These are phyloP conservation scores for Phortica variegata DNA, from an alignment of 1,140 invertebrate genomes.

Conservation along the genomic window DNA sequence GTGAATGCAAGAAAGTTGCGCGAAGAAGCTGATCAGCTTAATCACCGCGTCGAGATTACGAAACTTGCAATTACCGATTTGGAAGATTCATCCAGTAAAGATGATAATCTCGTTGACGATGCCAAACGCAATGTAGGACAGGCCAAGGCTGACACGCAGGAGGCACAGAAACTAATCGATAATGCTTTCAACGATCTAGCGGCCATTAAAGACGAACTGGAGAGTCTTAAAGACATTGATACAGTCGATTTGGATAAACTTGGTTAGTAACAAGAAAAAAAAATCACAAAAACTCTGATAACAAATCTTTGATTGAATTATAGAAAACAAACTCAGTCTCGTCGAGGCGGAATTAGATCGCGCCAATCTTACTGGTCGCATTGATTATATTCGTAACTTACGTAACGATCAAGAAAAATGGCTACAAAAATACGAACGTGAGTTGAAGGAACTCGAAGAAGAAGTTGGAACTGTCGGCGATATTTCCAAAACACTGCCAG, in stretches of 20 bases:
- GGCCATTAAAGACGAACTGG: slow-evolving; percentile 77
- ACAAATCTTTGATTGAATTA: background rate
- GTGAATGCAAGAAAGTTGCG: slow-evolving; percentile 71
- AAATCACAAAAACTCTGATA: background rate
- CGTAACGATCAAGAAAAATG: slow-evolving; percentile 75
- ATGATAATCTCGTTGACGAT: slow-evolving; percentile 72
- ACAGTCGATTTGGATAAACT: slow-evolving; percentile 68
- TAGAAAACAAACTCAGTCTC: slow-evolving; percentile 70
- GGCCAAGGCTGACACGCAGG: slow-evolving; percentile 77
- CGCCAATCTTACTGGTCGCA: slow-evolving; percentile 75
- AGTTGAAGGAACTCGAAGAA: slow-evolving; percentile 69
- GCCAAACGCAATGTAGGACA: slow-evolving; percentile 78
- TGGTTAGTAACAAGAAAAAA: slow-evolving; percentile 26
- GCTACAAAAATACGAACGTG: slow-evolving; percentile 80
- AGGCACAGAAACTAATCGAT: slow-evolving; percentile 77
- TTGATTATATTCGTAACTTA: slow-evolving; percentile 70
- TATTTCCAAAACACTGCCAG: slow-evolving; percentile 79
- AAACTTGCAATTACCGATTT: slow-evolving; percentile 69
- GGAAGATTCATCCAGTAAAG: slow-evolving; percentile 72
- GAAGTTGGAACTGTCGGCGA: slow-evolving; percentile 87
- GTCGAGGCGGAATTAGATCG: slow-evolving; percentile 74
- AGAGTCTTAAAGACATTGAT: slow-evolving; percentile 76
- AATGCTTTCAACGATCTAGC: slow-evolving; percentile 77
- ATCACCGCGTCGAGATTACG: slow-evolving; percentile 69
- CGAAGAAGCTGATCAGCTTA: slow-evolving; percentile 74